Evolutionary conservation across 2,888 invertebrate species (phyloP), one percentile per base, ranked within the genome.

Genomic region (Oithona nana): DNA sequence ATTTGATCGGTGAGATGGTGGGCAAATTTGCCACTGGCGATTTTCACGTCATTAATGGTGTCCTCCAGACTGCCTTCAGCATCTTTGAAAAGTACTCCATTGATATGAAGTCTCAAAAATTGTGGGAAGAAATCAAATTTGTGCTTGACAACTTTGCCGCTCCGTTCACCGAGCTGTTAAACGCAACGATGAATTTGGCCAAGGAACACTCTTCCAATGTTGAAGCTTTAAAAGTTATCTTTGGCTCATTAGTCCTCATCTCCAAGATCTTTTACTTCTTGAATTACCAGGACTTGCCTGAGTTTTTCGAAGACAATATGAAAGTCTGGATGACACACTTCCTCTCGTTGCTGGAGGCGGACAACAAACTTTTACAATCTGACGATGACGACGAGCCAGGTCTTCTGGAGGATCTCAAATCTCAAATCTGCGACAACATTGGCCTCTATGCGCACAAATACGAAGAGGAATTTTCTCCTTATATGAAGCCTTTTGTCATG

Each of bases 281-380:
- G 24, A 98, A 97, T 74, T 88, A 84, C 67, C 98, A 98, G 79
- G 98, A 98, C 74, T 76, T 98, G 68, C 98, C 98, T 0, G 98
- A 98, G 75, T 95, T 89, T 76, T 99, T 98, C 72, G 98, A 98
- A 74, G 97, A 99, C 72, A 93, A 95, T 73, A 93, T 98, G 85
- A 77, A 78, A 26, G 80, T 79, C 0, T 98, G 98, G 97, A 97
- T 98, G 94, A 80, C 81, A 0, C 82, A 89, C 69, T 86, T 97
- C 68, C 82, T 89, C 59, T 80, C 80, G 30, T 76, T 98, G 31
- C 77, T 98, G 39, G 84, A 81, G 64, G 77, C 79, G 0, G 83
- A 92, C 73, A 86, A 89, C 49, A 81, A 83, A 1, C 76, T 81
- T 29, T 76, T 94, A 65, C 81, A 83, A 69, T 83, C 83, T 16